Evolutionary conservation across 2,888 invertebrate species (phyloP).

Genomic region (Sphaeridia pumilis): DNA sequence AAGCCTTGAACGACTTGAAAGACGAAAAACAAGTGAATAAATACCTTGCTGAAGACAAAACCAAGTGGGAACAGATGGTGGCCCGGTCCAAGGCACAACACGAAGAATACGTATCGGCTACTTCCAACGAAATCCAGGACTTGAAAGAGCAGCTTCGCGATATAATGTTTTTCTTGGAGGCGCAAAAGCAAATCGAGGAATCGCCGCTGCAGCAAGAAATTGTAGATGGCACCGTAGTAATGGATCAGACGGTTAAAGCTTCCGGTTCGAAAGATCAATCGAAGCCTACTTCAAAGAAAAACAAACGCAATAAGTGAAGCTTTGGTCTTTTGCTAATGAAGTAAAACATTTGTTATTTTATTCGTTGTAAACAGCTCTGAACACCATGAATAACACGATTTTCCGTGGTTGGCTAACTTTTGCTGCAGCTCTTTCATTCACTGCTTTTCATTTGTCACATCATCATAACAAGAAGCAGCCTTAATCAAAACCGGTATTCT

Average conservation of each 20-base stretch:
- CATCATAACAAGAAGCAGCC: too few relatives aligned
- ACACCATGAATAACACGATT: too few relatives aligned
- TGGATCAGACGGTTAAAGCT: neutral
- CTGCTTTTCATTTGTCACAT: too few relatives aligned
- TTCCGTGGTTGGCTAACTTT: too few relatives aligned
- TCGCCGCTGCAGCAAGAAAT: constrained; percentile 49
- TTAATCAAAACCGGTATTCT: too few relatives aligned
- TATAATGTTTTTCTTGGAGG: constrained; percentile 93
- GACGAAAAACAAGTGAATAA: constrained; percentile 78
- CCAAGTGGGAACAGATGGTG: constrained; percentile 56
- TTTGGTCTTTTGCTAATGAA: neutral
- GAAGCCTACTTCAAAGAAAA: constrained; percentile 3
- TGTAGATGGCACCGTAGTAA: constrained; percentile 50
- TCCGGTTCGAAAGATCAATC: neutral
- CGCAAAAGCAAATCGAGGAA: constrained; percentile 54
- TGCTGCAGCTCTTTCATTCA: too few relatives aligned
- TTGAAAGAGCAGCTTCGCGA: constrained; percentile 87
- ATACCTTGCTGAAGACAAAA: constrained; percentile 62
- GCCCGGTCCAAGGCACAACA: constrained; percentile 46
- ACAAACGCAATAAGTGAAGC: constrained; percentile 3
- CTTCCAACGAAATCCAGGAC: constrained; percentile 56
- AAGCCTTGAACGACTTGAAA: constrained; percentile 56
- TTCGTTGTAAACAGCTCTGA: too few relatives aligned
- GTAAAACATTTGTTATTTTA: too few relatives aligned
- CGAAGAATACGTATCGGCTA: constrained; percentile 39